Conservation (phyloP, 2,797 vertebrate species). For the Crenuchus spilurus region DNA sequence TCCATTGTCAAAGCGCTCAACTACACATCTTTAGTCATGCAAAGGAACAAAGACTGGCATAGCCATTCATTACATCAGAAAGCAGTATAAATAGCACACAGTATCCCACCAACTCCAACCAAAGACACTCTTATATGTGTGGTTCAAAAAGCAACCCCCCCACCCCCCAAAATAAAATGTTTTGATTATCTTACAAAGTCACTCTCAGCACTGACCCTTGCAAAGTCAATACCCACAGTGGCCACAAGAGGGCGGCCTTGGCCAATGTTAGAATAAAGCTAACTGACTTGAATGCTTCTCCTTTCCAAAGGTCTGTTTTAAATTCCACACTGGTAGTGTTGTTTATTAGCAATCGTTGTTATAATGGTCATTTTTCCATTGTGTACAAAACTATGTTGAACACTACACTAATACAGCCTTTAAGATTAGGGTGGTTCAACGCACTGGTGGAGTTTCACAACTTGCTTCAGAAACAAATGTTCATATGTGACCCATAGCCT, state of each 20-base stretch:
- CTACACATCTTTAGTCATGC: constrained; percentile 54
- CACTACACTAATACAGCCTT: too few relatives aligned
- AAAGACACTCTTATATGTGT: constrained; percentile 34
- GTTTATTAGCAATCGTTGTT: too few relatives aligned
- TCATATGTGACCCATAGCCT: too few relatives aligned
- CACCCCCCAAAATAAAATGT: neutral
- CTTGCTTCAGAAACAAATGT: too few relatives aligned
- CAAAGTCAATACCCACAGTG: neutral
- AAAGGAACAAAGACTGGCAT: constrained; percentile 44
- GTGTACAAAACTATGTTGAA: too few relatives aligned
- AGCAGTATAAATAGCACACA: constrained; percentile 51
- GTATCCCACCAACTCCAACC: constrained; percentile 31
- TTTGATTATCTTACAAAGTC: constrained; percentile 40
- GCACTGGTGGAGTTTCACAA: too few relatives aligned
- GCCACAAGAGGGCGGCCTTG: constrained; percentile 23
- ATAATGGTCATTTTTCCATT: too few relatives aligned
- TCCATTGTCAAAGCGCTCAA: constrained; percentile 42
- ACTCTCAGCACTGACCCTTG: neutral
- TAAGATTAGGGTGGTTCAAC: too few relatives aligned
- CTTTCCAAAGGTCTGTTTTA: neutral
- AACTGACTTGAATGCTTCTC: too few relatives aligned
- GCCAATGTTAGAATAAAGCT: neutral
- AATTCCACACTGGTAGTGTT: neutral
- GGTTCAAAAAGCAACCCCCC: neutral
- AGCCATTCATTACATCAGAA: constrained; percentile 38